Conservation (phyloP, 1,140 invertebrate species). For the Proales similis region DNA sequence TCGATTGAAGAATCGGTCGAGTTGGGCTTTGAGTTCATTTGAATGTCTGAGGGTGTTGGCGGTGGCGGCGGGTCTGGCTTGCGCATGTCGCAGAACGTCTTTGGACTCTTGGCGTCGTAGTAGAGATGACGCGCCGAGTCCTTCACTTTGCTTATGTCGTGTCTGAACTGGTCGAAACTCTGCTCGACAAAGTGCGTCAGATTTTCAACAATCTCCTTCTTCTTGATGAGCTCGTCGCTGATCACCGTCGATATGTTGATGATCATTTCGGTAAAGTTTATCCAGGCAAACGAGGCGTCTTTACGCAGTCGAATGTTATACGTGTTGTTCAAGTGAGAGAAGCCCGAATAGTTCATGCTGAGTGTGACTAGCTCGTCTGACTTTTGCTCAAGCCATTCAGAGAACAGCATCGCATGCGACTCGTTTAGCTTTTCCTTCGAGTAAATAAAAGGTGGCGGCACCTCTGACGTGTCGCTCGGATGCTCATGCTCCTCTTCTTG, state of each 20-base stretch:
- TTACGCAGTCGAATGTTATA: conserved; percentile 31
- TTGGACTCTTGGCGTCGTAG: conserved; percentile 36
- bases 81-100: conserved; percentile 22
- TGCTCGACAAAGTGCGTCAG: conserved; percentile 23
- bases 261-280: conserved; percentile 37
- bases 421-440: conserved; percentile 8
- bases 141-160: conserved; percentile 10
- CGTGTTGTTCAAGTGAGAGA: conserved; percentile 11
- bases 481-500: no score
- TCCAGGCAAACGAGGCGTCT: conserved; percentile 36
- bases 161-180: conserved; percentile 13
- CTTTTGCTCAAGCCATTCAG: conserved; percentile 15
- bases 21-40: no score
- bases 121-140: conserved; percentile 6
- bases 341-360: conserved; percentile 32
- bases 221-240: conserved; percentile 4
- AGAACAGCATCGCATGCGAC: conserved; percentile 33
- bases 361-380: conserved; percentile 17
- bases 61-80: no score
- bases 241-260: conserved; percentile 25
- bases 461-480: no score
- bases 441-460: conserved; percentile 12
- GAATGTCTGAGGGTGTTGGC: no score
- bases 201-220: conserved; percentile 31
- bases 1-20: no score